Percentiles rank a stretch among this genome's conserved stretches.
These are phyloP conservation scores for Globia sparganii DNA, from an alignment of 2,888 invertebrate genomes.

Conservation along the genomic window DNA sequence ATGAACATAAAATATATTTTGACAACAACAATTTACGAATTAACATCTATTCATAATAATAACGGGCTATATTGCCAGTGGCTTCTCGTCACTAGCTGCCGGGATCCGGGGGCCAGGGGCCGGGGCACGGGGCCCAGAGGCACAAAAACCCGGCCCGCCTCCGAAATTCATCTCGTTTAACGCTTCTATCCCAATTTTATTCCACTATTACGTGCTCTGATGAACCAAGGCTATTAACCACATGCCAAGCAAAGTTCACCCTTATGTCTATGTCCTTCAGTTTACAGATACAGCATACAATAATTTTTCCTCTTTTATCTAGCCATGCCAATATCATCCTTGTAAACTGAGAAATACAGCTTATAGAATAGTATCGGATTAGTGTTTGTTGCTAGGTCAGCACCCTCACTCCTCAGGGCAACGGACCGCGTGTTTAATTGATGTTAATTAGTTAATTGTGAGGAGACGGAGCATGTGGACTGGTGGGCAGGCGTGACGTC, in stretches of 20 bases:
- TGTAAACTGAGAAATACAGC: slow-evolving; percentile 15
- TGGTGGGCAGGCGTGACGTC: slow-evolving; percentile 53
- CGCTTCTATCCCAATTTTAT: slow-evolving; percentile 79
- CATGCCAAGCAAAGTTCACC: slow-evolving; percentile 22
- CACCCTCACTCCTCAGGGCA: slow-evolving; percentile 68
- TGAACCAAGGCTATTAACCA: slow-evolving; percentile 41
- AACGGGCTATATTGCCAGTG: slow-evolving; percentile 30
- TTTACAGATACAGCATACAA: slow-evolving; percentile 9
- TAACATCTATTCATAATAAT: slow-evolving; percentile 52
- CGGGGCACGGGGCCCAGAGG: slow-evolving; percentile 14
- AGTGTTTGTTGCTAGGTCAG: slow-evolving; percentile 60
- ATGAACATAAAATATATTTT: slow-evolving; percentile 41
- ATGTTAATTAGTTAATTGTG: slow-evolving; percentile 86
- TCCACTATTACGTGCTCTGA: slow-evolving; percentile 77
- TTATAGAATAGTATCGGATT: slow-evolving; percentile 22
- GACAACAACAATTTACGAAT: slow-evolving; percentile 46
- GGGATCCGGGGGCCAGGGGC: slow-evolving; percentile 4
- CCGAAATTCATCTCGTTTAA: slow-evolving; percentile 78
- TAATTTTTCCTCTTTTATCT: slow-evolving; percentile 16
- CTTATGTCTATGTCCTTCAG: slow-evolving; percentile 14
- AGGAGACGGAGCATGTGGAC: slow-evolving; percentile 69
- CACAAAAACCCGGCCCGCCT: slow-evolving; percentile 66
- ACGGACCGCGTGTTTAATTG: slow-evolving; percentile 73
- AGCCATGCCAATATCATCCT: slow-evolving; percentile 24
- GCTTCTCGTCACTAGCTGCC: slow-evolving; percentile 54